Conservation (phyloP, 2,888 invertebrate genomes). For the Oscheius sp. region DNA sequence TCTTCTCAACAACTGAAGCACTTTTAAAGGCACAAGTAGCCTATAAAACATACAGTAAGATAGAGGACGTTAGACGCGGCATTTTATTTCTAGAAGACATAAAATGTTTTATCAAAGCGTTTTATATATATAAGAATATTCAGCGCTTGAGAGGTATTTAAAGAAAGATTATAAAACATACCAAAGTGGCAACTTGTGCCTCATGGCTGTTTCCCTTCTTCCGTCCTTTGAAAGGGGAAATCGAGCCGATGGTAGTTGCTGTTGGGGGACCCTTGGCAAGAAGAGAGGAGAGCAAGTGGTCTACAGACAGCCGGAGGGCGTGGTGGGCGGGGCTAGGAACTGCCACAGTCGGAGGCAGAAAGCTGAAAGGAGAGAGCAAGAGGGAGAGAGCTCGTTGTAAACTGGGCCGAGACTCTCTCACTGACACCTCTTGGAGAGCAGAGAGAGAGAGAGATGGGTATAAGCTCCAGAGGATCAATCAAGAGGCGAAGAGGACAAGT, state of each 20-base stretch:
- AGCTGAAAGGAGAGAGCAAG: background rate
- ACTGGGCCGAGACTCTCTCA: background rate
- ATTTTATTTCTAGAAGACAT: no score
- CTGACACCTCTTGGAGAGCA: background rate
- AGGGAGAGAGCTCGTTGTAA: background rate
- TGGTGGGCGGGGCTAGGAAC: background rate
- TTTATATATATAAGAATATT: no score
- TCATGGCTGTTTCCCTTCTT: constrained; percentile 9
- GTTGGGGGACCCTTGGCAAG: constrained; percentile 2
- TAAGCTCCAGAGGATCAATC: no score
- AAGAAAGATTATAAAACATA: no score
- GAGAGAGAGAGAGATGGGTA: background rate
- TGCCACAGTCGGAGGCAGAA: background rate
- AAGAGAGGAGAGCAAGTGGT: constrained; percentile 13
- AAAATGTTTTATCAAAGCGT: no score
- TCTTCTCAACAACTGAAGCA: no score
- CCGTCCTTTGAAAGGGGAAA: background rate
- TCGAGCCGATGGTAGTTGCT: background rate
- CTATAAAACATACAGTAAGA: no score
- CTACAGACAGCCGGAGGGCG: constrained; percentile 17
- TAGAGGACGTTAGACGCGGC: no score
- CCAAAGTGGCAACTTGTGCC: constrained; percentile 29
- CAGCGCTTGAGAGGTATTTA: no score
- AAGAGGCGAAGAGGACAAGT: no score
- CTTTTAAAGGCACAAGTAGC: no score